Evolutionary conservation across 2,797 vertebrate genomes (phyloP), one percentile per base, ranked within the genome.

Genomic region (Gadopsis marmoratus): DNA sequence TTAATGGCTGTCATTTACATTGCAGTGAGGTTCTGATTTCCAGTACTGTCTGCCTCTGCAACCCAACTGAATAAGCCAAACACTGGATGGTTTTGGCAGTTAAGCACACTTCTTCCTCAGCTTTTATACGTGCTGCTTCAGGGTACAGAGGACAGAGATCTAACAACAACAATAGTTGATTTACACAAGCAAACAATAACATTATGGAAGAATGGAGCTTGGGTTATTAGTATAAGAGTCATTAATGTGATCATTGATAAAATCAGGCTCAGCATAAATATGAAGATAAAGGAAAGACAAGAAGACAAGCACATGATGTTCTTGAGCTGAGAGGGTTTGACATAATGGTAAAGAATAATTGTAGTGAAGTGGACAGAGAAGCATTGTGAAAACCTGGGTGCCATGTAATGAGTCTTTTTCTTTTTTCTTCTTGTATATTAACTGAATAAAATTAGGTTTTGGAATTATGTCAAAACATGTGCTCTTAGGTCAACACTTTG

Each of bases 341-440:
- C 48, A 56, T 75, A 68, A 88, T 81, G 54, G 80, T 80, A 79
- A 82, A 65, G 76, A 72, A 83, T 88, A 86, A 90, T 89, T 90
- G 84, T 72, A 81, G 73, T 78, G 75, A 86, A 86, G 77, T 86
- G 80, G 85, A 84, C 63, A 80, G 70, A 83, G 68, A 60, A 74
- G 81, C 45, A 6, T 67, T 74, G 74, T 75, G 71, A 89, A 86
- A 88, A 82, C 78, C 73, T 67, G 53, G 53, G 37, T 33, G 55
- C 35, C 58, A 58, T 75, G 74, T 83, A 84, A 89, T 88, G 79
- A 89, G 80, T 88, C 68, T n/a, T n/a, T n/a, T n/a, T n/a, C n/a
- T 63, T 56, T 62, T 14, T 51, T 3, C 3, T 50, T 2, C 14
- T 12, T 64, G 4, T n/a, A 19, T 23, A 31, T 31, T 23, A 48